Conservation (phyloP, 2,888 invertebrate genomes). For the Amiota communis region DNA sequence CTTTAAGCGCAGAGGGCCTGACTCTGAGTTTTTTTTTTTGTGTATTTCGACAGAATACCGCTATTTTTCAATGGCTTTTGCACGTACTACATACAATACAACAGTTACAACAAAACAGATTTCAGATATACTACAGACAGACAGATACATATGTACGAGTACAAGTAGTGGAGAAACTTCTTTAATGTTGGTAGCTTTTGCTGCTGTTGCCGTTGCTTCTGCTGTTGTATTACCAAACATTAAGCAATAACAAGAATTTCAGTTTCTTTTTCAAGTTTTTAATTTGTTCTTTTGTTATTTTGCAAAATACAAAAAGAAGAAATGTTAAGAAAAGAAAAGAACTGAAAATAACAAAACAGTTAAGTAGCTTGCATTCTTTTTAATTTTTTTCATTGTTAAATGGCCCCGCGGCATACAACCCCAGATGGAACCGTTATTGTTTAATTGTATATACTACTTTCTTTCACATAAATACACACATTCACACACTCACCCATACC, state of each 20-base stretch:
- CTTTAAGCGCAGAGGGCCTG: constrained; percentile 1
- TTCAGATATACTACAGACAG: constrained; percentile 7
- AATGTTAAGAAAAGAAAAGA: not conserved
- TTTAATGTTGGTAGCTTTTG: not conserved
- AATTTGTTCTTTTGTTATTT: constrained; percentile 9
- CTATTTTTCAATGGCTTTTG: constrained; percentile 64
- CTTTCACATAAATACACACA: too few species aligned
- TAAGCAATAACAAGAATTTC: constrained; percentile 65
- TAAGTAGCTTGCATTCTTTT: constrained; percentile 18
- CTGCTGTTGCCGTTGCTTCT: constrained; percentile 36
- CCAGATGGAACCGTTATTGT: constrained; percentile 22
- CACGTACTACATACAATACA: constrained; percentile 36
- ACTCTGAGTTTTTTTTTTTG: constrained; percentile 24
- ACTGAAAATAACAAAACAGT: not conserved
- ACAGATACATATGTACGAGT: constrained; percentile 1
- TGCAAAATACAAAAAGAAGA: not conserved
- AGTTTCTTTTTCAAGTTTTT: constrained; percentile 53
- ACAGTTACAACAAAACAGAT: not conserved
- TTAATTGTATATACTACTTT: not conserved
- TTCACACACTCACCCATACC: too few species aligned
- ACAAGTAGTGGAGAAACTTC: too few species aligned
- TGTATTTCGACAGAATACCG: constrained; percentile 66
- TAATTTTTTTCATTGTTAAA: not conserved
- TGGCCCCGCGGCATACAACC: too few species aligned
- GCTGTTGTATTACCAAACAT: constrained; percentile 60